Evolutionary conservation across 2,888 invertebrate genomes (phyloP), one percentile per base, ranked within the genome.

Genomic region (Danaus chrysippus): DNA sequence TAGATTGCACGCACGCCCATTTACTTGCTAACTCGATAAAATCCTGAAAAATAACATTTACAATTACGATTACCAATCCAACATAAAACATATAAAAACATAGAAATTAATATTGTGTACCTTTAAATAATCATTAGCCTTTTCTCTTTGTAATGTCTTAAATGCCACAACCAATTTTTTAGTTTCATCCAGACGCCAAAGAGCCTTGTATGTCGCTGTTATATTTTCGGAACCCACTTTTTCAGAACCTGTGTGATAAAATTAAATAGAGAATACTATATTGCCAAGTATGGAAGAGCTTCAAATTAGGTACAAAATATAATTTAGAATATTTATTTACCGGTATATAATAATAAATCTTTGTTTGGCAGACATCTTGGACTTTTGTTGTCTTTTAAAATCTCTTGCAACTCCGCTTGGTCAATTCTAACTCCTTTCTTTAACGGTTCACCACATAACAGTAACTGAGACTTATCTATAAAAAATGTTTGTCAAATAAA

Each of bases 141-240:
- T 92, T 60, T 94, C 94, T 58, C 93, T 91, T 73, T 94, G 95
- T 13, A 97, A 83, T 60, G 95, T 92, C 82, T 97, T 97, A 77
- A 97, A 93, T 0, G 96, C 96, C 12, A 96, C 95, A 73, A 95
- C 93, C 34, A 95, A 84, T 82, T 95, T 95, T 75, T 94, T 95
- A 0, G 94, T 94, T 76, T 95, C 95, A 43, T 93, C 93, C 15
- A 95, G 91, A 75, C 94, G 93, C 96, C 96, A 96, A 81, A 96
- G 92, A 19, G 95, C 95, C 77, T 94, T 93, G 77, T 94, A 94
- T 12, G 94, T 93, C 46, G 92, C 89, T 62, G 95, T 94, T 68
- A 93, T 91, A 62, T 93, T 93, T 73, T 92, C 92, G 3, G 92
- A 92, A 63, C 94, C 93, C 17, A 92, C 88, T 74, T 92, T 92